phyloP scores from a whole-genome alignment of 2,888 invertebrate species.

The Heliothis peltigera region DNA sequence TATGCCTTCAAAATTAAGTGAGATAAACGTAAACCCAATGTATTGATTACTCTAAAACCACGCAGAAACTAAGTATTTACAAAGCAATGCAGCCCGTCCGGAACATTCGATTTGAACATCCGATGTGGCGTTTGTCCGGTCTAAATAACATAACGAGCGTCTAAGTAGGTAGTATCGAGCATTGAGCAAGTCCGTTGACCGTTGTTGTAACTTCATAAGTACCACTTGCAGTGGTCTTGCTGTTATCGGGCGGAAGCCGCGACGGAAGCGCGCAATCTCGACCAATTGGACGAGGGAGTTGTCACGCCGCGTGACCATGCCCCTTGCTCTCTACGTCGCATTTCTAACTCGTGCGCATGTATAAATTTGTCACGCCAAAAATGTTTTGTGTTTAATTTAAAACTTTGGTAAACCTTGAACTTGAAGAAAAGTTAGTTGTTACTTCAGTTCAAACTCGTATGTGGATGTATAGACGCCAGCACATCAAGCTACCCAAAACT shows the following conservation, averaged over 20 bases:
- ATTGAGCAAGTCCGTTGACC: constrained; percentile 83
- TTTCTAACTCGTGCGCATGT: constrained; percentile 62
- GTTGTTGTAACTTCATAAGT: constrained; percentile 74
- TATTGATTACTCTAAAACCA: constrained; percentile 6
- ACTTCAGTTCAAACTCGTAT: background rate
- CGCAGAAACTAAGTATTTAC: constrained; percentile 7
- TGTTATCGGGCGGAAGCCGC: constrained; percentile 87
- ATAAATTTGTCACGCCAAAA: constrained; percentile 29
- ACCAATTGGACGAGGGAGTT: constrained; percentile 86
- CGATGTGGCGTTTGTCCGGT: constrained; percentile 56
- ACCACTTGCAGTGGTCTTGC: constrained; percentile 77
- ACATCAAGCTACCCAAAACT: too few species aligned
- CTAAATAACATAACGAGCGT: constrained; percentile 58
- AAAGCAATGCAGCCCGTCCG: constrained; percentile 43
- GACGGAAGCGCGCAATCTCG: constrained; percentile 89
- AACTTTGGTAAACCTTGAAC: background rate
- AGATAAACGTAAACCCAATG: too few species aligned
- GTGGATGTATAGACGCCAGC: too few species aligned
- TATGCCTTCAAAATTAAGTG: too few species aligned
- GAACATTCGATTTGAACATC: constrained; percentile 56
- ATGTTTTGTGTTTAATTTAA: constrained; percentile 20
- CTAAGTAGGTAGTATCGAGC: constrained; percentile 61
- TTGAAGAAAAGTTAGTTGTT: background rate
- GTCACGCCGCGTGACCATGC: constrained; percentile 86
- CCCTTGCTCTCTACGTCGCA: constrained; percentile 71